Conservation (phyloP, 1,140 invertebrate genomes). For the Aphis gossypii region DNA sequence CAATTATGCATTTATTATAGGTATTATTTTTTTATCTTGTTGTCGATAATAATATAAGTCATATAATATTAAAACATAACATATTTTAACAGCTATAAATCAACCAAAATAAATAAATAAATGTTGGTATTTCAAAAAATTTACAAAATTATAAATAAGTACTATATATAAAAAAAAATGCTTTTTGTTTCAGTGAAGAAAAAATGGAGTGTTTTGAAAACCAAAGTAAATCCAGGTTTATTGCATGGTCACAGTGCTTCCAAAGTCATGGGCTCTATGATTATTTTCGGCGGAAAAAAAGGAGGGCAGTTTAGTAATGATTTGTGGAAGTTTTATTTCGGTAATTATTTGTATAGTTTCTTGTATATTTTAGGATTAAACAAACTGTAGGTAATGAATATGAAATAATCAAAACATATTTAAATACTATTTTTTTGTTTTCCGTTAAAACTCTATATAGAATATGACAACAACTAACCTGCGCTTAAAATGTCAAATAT, state of each 20-base stretch:
- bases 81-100: background rate
- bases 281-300: slow-evolving; percentile 84
- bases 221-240: slow-evolving; percentile 75
- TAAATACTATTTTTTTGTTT: background rate
- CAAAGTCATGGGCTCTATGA: slow-evolving; percentile 79
- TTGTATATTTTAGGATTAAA: background rate
- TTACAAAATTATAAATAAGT: background rate
- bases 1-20: background rate
- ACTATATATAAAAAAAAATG: background rate
- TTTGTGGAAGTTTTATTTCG: slow-evolving; percentile 87
- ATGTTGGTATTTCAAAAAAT: background rate
- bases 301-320: slow-evolving; percentile 78
- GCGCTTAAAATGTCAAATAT: background rate
- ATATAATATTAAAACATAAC: background rate
- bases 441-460: background rate
- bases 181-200: slow-evolving; percentile 67
- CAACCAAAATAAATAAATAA: background rate
- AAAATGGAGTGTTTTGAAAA: slow-evolving; percentile 75
- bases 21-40: background rate
- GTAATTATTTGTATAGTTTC: slow-evolving; percentile 65
- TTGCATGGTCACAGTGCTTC: slow-evolving; percentile 84
- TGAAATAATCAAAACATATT: background rate
- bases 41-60: background rate
- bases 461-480: background rate
- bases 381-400: background rate